Evolutionary conservation across 2,797 vertebrate genomes (phyloP).

Genomic region (Okamejei kenojei): DNA sequence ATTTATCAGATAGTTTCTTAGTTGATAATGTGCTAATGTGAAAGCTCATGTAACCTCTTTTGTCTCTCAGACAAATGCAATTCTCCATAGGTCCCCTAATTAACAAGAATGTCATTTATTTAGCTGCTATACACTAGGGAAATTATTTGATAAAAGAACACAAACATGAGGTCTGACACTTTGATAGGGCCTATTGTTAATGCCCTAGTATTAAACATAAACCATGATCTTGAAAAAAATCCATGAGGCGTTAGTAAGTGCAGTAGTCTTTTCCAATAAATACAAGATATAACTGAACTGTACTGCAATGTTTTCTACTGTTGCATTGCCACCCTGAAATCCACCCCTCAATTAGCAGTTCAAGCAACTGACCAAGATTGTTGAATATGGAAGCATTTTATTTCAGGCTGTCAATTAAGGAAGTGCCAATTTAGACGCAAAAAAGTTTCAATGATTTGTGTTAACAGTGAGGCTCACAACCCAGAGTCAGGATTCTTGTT

Average conservation of each 20-base stretch:
- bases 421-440: neutral
- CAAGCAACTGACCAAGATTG: neutral
- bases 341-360: neutral
- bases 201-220: neutral
- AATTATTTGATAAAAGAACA: neutral
- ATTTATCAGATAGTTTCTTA: neutral
- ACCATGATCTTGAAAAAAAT: conserved; percentile 4
- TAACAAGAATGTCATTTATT: conserved; percentile 14
- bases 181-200: neutral
- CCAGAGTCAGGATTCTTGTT: conserved; percentile 5
- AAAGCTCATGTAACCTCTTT: neutral
- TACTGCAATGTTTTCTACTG: neutral
- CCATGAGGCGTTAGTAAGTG: neutral
- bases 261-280: neutral
- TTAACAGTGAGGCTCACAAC: neutral
- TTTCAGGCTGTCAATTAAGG: neutral
- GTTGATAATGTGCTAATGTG: neutral
- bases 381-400: no score
- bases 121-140: neutral
- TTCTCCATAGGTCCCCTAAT: neutral
- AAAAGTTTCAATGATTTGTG: neutral
- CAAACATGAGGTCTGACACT: neutral
- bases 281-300: neutral
- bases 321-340: no score
- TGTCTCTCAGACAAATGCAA: neutral